A percentile compares a stretch with the other conserved stretches of the same genome.
phyloP scores from a whole-genome alignment of 2,797 vertebrate genomes.

The Argya squamiceps region DNA sequence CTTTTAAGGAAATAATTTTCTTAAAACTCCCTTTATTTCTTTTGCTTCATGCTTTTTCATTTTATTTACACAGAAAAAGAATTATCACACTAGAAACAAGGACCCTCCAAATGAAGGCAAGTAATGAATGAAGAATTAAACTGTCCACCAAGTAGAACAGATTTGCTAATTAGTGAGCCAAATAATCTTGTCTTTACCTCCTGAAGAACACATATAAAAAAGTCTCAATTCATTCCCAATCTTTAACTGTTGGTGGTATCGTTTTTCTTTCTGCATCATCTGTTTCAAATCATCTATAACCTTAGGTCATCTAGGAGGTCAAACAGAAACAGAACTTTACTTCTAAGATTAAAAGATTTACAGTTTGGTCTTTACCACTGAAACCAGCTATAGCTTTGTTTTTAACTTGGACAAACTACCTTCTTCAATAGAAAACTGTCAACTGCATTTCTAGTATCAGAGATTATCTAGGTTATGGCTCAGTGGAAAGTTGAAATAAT shows the following conservation, averaged over 20 bases:
- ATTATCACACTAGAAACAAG: not conserved
- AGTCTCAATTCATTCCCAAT: not conserved
- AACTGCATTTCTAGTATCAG: not conserved
- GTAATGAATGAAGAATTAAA: not conserved
- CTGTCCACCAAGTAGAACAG: not conserved
- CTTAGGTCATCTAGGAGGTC: not conserved
- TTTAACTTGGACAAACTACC: not conserved
- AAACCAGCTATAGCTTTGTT: not conserved
- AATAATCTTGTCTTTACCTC: not conserved
- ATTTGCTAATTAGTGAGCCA: not conserved
- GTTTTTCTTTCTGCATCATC: slow-evolving; percentile 51
- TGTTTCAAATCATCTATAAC: slow-evolving; percentile 47
- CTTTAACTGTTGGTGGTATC: slow-evolving; percentile 50
- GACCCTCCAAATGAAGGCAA: not conserved
- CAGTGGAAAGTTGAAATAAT: not conserved
- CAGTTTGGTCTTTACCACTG: not conserved
- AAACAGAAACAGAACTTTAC: not conserved
- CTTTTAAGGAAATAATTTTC: not conserved
- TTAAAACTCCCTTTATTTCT: not conserved
- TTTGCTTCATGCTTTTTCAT: not conserved
- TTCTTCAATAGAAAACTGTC: not conserved
- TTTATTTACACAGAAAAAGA: not conserved
- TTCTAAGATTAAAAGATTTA: not conserved
- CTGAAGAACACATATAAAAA: slow-evolving; percentile 1
- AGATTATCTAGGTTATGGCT: not conserved